These are phyloP conservation scores for Fissipunctia ypsillon DNA, from an alignment of 2,888 invertebrate species.

Conservation along the genomic window DNA sequence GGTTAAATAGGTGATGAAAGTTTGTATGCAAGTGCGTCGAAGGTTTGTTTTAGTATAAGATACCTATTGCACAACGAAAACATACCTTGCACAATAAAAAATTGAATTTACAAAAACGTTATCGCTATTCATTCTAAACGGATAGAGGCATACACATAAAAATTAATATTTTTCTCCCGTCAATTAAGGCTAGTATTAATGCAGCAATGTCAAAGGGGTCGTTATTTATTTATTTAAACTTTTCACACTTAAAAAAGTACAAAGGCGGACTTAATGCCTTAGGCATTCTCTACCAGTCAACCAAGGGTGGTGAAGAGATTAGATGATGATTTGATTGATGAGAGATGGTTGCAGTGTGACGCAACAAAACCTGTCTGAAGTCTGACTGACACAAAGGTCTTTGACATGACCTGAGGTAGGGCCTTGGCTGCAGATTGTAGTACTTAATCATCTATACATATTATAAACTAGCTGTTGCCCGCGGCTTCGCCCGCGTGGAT, in stretches of 20 bases:
- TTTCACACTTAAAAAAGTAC: too few species aligned
- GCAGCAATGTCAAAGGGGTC: constrained; percentile 26
- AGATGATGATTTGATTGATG: too few species aligned
- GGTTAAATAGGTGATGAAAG: background rate
- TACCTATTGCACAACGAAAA: background rate
- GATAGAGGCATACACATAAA: too few species aligned
- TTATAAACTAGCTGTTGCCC: too few species aligned
- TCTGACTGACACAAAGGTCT: constrained; percentile 55
- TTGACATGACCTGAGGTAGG: constrained; percentile 53
- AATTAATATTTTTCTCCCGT: constrained; percentile 2
- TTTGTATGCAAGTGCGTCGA: background rate
- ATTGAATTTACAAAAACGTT: background rate
- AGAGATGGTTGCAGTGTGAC: constrained; percentile 25
- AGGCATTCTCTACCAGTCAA: too few species aligned
- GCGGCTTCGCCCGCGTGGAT: too few species aligned
- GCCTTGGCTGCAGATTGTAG: background rate
- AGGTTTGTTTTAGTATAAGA: background rate
- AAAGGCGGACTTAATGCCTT: too few species aligned
- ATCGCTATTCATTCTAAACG: background rate
- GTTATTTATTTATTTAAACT: too few species aligned
- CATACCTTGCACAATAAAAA: background rate
- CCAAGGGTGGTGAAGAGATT: too few species aligned
- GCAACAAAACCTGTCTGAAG: constrained; percentile 46
- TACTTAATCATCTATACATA: background rate
- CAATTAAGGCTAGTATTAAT: constrained; percentile 13